Conservation (phyloP, 2,888 invertebrate species). For the Pandemis cinnamomeana region DNA sequence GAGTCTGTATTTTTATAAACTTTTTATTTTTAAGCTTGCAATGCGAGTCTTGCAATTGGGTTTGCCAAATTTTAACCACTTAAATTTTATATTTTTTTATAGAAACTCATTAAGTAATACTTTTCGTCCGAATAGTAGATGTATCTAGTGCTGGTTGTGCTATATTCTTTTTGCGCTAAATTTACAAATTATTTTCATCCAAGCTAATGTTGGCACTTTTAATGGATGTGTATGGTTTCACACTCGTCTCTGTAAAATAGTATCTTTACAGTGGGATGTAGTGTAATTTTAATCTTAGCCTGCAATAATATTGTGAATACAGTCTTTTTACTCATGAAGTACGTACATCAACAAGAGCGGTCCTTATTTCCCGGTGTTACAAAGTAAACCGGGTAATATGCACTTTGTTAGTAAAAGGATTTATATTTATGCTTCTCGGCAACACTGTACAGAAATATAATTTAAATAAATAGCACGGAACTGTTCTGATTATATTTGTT, state of each 20-base stretch:
- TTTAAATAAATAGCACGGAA: constrained; percentile 76
- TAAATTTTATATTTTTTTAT: too few relatives aligned
- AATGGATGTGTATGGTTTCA: constrained; percentile 38
- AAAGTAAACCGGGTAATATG: neutral
- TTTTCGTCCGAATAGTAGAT: too few relatives aligned
- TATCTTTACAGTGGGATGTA: constrained; percentile 68
- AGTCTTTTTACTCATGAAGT: constrained; percentile 24
- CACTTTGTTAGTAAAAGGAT: constrained; percentile 27
- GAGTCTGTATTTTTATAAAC: too few relatives aligned
- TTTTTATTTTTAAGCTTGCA: too few relatives aligned
- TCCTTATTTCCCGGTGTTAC: neutral
- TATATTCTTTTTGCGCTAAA: neutral
- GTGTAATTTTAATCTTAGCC: constrained; percentile 57
- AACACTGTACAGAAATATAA: constrained; percentile 70
- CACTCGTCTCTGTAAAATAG: constrained; percentile 75
- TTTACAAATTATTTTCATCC: neutral
- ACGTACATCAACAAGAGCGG: neutral
- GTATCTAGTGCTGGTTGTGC: too few relatives aligned
- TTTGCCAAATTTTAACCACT: too few relatives aligned
- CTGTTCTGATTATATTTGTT: constrained; percentile 67
- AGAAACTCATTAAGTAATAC: too few relatives aligned
- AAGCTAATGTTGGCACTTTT: constrained; percentile 1
- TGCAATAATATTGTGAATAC: constrained; percentile 52
- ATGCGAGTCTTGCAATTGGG: too few relatives aligned
- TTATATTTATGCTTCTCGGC: constrained; percentile 59